A percentile compares a stretch with the other conserved stretches of the same genome.
These are phyloP conservation scores for Colletes collaris DNA, from an alignment of 2,888 invertebrate species.

Conservation along the genomic window DNA sequence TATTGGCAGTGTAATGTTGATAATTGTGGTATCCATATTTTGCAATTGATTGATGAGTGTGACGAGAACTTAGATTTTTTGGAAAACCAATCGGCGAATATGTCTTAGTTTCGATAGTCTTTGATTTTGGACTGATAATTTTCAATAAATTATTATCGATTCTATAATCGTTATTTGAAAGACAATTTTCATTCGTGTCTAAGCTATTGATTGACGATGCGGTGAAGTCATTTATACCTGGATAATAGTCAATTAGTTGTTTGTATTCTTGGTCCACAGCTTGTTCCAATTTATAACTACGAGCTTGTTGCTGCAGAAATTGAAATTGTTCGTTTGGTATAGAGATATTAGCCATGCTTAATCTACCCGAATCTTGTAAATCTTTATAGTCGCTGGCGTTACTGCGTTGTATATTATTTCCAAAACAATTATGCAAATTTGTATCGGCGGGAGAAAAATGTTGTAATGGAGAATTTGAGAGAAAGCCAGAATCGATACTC, in stretches of 20 bases:
- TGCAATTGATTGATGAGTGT: slow-evolving; percentile 69
- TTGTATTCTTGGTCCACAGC: slow-evolving; percentile 76
- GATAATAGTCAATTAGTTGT: slow-evolving; percentile 72
- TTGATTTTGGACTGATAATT: slow-evolving; percentile 73
- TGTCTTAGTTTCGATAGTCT: slow-evolving; percentile 64
- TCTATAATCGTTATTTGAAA: slow-evolving; percentile 71
- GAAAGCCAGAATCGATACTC: slow-evolving; percentile 77
- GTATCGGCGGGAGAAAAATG: slow-evolving; percentile 79
- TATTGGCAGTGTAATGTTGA: slow-evolving; percentile 77
- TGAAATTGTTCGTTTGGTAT: slow-evolving; percentile 73
- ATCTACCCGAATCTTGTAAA: slow-evolving; percentile 71
- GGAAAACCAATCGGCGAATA: slow-evolving; percentile 79
- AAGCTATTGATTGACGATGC: slow-evolving; percentile 68
- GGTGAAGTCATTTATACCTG: slow-evolving; percentile 71
- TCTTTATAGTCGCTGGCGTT: slow-evolving; percentile 77
- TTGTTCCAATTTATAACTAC: slow-evolving; percentile 74
- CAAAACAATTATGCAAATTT: slow-evolving; percentile 74
- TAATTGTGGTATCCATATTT: slow-evolving; percentile 78
- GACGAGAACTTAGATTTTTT: slow-evolving; percentile 70
- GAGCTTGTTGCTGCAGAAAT: slow-evolving; percentile 66
- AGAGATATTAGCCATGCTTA: slow-evolving; percentile 68
- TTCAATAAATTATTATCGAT: slow-evolving; percentile 77
- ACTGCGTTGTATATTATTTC: slow-evolving; percentile 72
- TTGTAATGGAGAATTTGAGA: slow-evolving; percentile 78
- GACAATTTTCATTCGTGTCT: slow-evolving; percentile 69